Evolutionary conservation across 1,140 invertebrate species (phyloP).

Genomic region (Drosophila eugracilis): DNA sequence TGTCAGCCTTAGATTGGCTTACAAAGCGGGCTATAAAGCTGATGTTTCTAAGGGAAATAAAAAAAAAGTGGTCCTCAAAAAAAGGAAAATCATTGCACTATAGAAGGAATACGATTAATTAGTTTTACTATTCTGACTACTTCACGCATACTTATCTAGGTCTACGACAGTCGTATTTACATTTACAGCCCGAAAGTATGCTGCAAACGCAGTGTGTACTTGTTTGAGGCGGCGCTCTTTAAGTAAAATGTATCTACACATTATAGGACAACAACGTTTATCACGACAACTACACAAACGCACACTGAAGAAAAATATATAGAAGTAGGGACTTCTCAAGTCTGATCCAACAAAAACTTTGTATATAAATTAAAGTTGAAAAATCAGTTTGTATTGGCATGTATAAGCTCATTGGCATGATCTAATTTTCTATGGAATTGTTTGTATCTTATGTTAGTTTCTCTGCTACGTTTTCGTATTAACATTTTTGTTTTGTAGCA

Average conservation of each 20-base stretch:
- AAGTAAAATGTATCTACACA: background rate
- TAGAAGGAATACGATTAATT: background rate
- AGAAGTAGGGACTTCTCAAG: background rate
- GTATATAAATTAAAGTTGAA: no score
- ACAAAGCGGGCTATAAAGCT: background rate
- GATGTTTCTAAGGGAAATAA: background rate
- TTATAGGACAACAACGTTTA: no score
- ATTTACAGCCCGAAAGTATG: constrained; percentile 14
- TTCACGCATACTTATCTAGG: no score
- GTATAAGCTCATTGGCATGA: constrained; percentile 40
- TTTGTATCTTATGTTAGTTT: background rate
- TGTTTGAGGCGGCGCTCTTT: background rate
- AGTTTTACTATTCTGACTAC: background rate
- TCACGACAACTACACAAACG: no score
- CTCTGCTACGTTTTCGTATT: background rate
- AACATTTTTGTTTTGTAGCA: constrained; percentile 1
- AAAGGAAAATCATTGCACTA: no score
- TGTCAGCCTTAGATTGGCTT: constrained; percentile 28
- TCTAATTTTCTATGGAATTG: constrained; percentile 1
- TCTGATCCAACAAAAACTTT: background rate
- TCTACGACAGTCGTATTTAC: background rate
- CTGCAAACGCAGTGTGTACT: constrained; percentile 10
- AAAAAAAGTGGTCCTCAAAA: background rate
- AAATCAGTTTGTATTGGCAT: constrained; percentile 66
- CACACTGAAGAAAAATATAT: background rate